A percentile compares a stretch with the other conserved stretches of the same genome.
Conservation (phyloP, 2,113 vertebrate species). For the Rostratula benghalensis region DNA sequence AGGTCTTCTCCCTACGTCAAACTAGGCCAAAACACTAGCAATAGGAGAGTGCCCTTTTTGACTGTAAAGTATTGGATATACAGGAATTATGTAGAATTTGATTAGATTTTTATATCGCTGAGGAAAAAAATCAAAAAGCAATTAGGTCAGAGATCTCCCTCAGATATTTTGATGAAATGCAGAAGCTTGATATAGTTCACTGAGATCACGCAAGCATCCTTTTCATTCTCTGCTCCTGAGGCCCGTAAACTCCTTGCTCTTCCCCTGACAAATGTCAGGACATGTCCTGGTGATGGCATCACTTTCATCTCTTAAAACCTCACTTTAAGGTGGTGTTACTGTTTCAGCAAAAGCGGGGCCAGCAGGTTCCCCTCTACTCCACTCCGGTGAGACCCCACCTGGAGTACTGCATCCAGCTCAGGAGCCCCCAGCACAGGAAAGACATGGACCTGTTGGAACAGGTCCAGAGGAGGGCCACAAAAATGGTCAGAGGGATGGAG, state of each 20-base stretch:
- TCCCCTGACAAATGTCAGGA: background rate
- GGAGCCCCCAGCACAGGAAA: background rate
- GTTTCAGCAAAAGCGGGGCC: background rate
- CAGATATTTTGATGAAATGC: background rate
- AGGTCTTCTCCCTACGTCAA: background rate
- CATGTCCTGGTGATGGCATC: background rate
- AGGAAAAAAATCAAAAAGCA: background rate
- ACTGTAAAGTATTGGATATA: background rate
- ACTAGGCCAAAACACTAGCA: background rate
- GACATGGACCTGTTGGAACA: background rate
- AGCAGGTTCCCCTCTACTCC: background rate
- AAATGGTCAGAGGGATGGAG: background rate
- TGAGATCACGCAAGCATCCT: background rate
- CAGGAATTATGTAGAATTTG: background rate
- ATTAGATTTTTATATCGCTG: background rate
- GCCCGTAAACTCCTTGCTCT: background rate
- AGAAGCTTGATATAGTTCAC: background rate
- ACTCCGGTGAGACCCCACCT: background rate
- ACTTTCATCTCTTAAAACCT: background rate
- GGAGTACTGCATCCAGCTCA: background rate
- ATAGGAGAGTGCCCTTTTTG: background rate
- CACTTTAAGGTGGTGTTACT: background rate
- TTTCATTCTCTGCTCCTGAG: background rate
- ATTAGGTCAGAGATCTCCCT: background rate
- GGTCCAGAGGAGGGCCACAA: background rate